phyloP scores from a whole-genome alignment of 2,888 invertebrate species.

The Ypsolopha sequella region DNA sequence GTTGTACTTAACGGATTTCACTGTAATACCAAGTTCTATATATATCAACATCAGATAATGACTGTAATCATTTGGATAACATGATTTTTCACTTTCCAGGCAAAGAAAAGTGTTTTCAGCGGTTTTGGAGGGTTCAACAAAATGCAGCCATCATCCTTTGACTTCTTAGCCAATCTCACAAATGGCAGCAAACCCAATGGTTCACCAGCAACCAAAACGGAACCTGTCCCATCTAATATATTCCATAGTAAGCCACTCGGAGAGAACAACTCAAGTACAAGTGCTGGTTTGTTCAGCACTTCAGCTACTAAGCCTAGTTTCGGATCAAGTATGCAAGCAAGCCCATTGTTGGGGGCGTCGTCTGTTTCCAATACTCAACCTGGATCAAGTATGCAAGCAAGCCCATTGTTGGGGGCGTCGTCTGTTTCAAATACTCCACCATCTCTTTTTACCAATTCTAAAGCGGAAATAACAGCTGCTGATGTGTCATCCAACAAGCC shows the following conservation, averaged over 20 bases:
- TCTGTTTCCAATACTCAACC: constrained; percentile 13
- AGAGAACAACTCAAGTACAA: constrained; percentile 12
- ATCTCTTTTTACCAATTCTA: constrained; percentile 33
- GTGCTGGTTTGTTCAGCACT: constrained; percentile 15
- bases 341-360: constrained; percentile 26
- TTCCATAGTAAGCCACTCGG: constrained; percentile 26
- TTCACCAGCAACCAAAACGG: constrained; percentile 25
- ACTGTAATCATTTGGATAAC: not conserved
- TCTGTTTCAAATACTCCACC: constrained; percentile 14
- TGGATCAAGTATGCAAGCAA: constrained; percentile 19
- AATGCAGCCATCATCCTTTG: constrained; percentile 64
- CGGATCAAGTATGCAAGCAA: constrained; percentile 19
- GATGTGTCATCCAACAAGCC: constrained; percentile 40
- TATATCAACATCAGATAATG: no score
- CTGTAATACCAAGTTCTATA: no score
- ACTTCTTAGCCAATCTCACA: constrained; percentile 70
- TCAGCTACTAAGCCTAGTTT: constrained; percentile 19
- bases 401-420: constrained; percentile 26
- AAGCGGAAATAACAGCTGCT: constrained; percentile 35
- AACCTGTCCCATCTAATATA: constrained; percentile 30
- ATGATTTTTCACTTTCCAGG: constrained; percentile 30
- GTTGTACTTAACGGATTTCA: no score
- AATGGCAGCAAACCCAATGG: constrained; percentile 56
- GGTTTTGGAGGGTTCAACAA: constrained; percentile 77
- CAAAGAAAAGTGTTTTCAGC: constrained; percentile 74